Evolutionary conservation across 1,140 invertebrate species (phyloP), one percentile per base, ranked within the genome.

Genomic region (Brachionus angularis): DNA sequence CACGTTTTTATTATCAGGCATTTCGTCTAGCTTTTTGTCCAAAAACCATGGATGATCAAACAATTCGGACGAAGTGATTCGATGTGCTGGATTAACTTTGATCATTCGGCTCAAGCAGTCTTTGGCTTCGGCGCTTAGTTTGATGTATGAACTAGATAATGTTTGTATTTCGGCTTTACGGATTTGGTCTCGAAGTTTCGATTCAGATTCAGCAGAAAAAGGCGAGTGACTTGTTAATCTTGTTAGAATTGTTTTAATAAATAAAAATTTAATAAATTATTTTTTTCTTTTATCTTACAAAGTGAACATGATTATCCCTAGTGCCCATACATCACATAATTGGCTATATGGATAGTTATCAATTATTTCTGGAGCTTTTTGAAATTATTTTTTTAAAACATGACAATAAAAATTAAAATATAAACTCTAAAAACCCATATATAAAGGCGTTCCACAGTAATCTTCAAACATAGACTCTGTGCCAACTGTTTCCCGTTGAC

Each of bases 261-360:
- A 47, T 58, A 14, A 36, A 10, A 34, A 14, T 4, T 27, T 31
- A 47, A 10, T 14, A 23, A 47, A 67, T 31, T 67, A 10, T 1
- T 47, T 21, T n/a, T n/a, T n/a, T n/a, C n/a, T n/a, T n/a, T n/a
- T n/a, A n/a, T n/a, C 79, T 80, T 76, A 79, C 78, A 86, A 73
- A 29, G 80, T 77, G 75, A 83, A 86, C 75, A 83, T 79, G 47
- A 86, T 85, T 3, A 86, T 79, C 25, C 85, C 85, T 74, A 85
- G 79, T 0, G 84, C 81, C 85, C 85, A 86, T 12, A 85, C 80
- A 76, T 86, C 85, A 76, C 85, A 86, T 72, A 83, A 80, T 73
- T 85, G 82, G 74, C 84, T 85, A 76, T 86, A 86, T 0, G 81
- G 79, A 71, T 83, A 82, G 52, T 82, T 82, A 31, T 80, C 78